Percentiles rank a stretch among this genome's conserved stretches.
Evolutionary conservation across 2,888 invertebrate genomes (phyloP).

Genomic region (Drosophila imparisetae): DNA sequence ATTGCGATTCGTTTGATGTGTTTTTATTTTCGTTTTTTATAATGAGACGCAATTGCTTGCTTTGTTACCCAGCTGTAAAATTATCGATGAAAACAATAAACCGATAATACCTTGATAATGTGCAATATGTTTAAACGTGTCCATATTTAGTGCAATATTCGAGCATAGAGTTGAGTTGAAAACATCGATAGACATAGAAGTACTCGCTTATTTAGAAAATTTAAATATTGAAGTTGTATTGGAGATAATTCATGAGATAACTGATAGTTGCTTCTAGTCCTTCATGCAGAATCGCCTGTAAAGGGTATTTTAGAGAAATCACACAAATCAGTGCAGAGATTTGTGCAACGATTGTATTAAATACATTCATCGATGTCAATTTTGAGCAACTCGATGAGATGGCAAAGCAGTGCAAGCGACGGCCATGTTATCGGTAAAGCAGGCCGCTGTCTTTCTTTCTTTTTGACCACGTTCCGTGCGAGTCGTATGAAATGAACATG

Average conservation of each 20-base stretch:
- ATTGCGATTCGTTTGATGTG: neutral
- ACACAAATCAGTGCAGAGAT: no score
- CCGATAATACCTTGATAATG: neutral
- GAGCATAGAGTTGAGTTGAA: neutral
- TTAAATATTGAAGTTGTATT: neutral
- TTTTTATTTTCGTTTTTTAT: slow-evolving; percentile 47
- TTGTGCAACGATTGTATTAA: neutral
- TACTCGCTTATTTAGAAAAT: neutral
- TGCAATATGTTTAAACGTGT: slow-evolving; percentile 7
- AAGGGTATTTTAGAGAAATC: no score
- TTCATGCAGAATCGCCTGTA: neutral
- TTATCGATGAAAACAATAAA: slow-evolving; percentile 41
- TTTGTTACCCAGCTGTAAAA: slow-evolving; percentile 57
- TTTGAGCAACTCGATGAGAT: slow-evolving; percentile 24
- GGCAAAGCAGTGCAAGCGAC: slow-evolving; percentile 54
- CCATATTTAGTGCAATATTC: slow-evolving; percentile 1
- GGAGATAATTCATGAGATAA: fast-evolving
- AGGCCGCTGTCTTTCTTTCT: slow-evolving; percentile 82
- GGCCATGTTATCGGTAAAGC: slow-evolving; percentile 80
- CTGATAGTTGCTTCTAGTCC: fast-evolving
- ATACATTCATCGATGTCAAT: slow-evolving; percentile 8
- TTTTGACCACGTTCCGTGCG: slow-evolving; percentile 85
- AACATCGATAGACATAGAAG: neutral
- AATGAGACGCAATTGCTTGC: slow-evolving; percentile 53
- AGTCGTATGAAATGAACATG: slow-evolving; percentile 84